Base-by-base conservation (phyloP, 1,140 invertebrate species). In the Protaetia brevitarsis region DNA sequence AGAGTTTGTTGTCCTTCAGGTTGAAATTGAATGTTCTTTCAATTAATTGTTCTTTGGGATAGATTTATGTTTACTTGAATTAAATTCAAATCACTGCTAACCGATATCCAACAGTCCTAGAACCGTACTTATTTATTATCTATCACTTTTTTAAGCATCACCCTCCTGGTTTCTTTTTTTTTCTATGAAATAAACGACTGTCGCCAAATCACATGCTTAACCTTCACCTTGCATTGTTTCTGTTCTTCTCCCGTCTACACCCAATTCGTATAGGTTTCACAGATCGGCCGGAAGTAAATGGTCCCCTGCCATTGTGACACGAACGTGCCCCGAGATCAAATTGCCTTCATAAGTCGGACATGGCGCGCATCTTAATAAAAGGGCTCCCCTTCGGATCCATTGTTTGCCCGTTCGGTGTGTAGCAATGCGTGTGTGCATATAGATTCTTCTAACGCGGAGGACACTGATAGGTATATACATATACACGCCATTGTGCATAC, bases 331-430 rank as follows among this genome's bases (percentile, higher is more conserved):
- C 41, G 41, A 51, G 41, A 51, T 51, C 41, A 51, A 51, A 51
- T 51, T 51, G 41, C 41, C 41, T 51, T 51, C 41, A 51, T 51
- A 51, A 51, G 41, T 51, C 19, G 41, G 41, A 51, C 41, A 51
- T 51, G 41, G 16, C 41, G 41, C 41, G 41, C 41, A 51, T 51
- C 41, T 51, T 23, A 51, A 51, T 51, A 51, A 51, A 51, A 51
- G 19, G 41, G 11, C 41, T 51, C 41, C 41, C 41, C 16, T 51
- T 19, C 16, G 41, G 21, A 51, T 23, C 19, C 41, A 51, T 51
- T 51, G 41, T 51, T 51, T 51, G 41, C 41, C 41, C 26, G 16
- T 23, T 51, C 13, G 8, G 6, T 26, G 41, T 19, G 41, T 51
- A 51, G 8, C 8, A 11, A 11, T 51, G 26, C 19, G 41, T 10